Evolutionary conservation across 2,888 invertebrate genomes (phyloP), one percentile per base, ranked within the genome.

Genomic region (Nysson spinosus): DNA sequence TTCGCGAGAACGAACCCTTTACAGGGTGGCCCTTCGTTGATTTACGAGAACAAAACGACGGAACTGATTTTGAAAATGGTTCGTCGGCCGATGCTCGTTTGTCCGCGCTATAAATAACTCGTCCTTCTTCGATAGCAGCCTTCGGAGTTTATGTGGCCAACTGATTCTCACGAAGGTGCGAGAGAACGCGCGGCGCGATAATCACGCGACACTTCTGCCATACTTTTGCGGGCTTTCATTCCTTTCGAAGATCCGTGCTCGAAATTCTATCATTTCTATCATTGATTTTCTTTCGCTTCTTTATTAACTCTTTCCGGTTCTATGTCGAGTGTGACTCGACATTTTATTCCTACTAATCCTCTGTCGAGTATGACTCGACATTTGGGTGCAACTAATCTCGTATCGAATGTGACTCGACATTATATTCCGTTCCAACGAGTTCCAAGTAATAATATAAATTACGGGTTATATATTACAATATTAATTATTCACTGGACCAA

Each of bases 11-110:
- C 20, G 16, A 32, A 46, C 54, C 46, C 37, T 20, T 6, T 7
- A 30, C 4, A 26, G 58, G 52, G 30, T 2, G 24, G 37, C n/a
- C n/a, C n/a, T 51, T 49, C 22, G 54, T 70, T 80, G 83, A 83
- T 83, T 80, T 82, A 81, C 80, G 79, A 78, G 80, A 78, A 78
- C 77, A 77, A 80, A 82, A 80, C 78, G 80, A 81, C 83, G 81
- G 80, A 82, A 83, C 82, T 82, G 83, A 84, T 84, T 84, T 82
- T 78, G 82, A 83, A 84, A 84, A 81, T 82, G 82, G 83, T 83
- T 79, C 82, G 83, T 82, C 69, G 64, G 66, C 67, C 72, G 63
- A 55, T 65, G 61, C 68, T 70, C 77, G 72, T 74, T 78, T 73
- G 65, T 72, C 75, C 69, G 71, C 46, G n/a, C 77, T 75, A 78